Evolutionary conservation across 2,888 invertebrate species (phyloP).

Genomic region (Strigamia transsilvanica): DNA sequence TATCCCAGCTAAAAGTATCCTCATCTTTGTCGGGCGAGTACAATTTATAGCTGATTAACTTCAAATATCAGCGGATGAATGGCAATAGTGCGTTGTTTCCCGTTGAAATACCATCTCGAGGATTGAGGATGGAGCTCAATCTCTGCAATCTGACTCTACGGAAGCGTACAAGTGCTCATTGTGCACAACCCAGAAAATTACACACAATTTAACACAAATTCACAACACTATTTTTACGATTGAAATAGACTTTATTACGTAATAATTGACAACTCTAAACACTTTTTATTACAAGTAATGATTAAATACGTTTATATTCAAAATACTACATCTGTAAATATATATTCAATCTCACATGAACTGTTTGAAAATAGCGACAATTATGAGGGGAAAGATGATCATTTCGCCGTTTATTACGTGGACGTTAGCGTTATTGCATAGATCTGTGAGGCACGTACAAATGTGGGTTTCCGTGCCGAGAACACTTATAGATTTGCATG

Average conservation of each 20-base stretch:
- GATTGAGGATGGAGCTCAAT: neutral
- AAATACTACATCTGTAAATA: neutral
- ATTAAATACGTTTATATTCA: neutral
- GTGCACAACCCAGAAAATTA: too few relatives aligned
- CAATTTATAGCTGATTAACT: neutral
- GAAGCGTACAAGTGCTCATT: neutral
- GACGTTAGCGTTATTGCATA: conserved; percentile 4
- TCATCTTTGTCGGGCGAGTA: neutral
- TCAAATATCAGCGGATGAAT: neutral
- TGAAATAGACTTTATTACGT: neutral
- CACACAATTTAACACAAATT: too few relatives aligned
- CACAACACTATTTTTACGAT: neutral
- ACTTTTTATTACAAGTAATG: neutral
- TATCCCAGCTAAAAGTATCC: neutral
- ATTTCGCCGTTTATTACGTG: neutral
- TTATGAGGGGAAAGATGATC: neutral
- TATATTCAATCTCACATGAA: neutral
- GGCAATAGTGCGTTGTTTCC: neutral
- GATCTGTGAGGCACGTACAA: neutral
- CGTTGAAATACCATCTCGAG: neutral
- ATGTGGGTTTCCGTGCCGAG: neutral
- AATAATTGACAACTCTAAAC: neutral
- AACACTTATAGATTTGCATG: neutral
- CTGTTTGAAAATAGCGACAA: neutral
- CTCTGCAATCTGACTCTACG: neutral